Conservation (phyloP, 2,113 vertebrate species). For the Meles meles region DNA sequence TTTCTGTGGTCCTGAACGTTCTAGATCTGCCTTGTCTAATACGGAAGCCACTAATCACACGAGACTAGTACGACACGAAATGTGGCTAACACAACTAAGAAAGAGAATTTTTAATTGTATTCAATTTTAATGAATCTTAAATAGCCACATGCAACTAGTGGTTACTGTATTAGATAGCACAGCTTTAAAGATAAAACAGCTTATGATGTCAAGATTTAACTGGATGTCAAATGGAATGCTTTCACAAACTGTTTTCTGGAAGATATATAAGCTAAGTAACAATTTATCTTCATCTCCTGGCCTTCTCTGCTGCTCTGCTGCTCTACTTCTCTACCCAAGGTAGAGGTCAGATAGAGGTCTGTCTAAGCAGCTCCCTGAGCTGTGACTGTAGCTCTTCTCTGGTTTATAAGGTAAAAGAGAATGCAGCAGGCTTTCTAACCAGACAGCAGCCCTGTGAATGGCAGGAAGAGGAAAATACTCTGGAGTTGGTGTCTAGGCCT, state of each 20-base stretch:
- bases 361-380: neutral
- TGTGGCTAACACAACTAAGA: neutral
- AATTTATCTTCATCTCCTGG: neutral
- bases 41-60: neutral
- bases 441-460: neutral
- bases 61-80: neutral
- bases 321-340: neutral
- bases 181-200: neutral
- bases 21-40: neutral
- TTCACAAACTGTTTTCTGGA: neutral
- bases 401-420: neutral
- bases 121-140: neutral
- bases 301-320: neutral
- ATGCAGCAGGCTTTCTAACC: neutral
- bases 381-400: neutral
- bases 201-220: neutral
- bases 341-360: neutral
- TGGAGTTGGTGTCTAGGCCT: neutral
- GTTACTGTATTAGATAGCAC: neutral
- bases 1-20: neutral
- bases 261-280: neutral
- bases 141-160: neutral
- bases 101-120: neutral
- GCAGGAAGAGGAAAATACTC: neutral
- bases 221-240: neutral